A percentile compares a stretch with the other conserved stretches of the same genome.
Conservation (phyloP, 2,888 invertebrate species). For the Sipunculus nudus region DNA sequence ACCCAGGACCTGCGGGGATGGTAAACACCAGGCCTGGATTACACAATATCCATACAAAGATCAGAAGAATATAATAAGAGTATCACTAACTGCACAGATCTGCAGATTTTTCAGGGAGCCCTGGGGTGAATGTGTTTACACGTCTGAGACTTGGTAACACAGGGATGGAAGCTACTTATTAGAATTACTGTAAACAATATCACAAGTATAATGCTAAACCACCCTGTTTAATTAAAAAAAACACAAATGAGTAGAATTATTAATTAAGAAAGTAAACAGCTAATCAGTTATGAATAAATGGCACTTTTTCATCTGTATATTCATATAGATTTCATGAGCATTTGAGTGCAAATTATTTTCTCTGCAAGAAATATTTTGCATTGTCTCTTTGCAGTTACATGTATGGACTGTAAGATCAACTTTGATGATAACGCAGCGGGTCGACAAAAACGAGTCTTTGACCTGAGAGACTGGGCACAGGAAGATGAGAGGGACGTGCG, state of each 20-base stretch:
- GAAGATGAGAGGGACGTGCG: slow-evolving; percentile 92
- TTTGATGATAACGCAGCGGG: slow-evolving; percentile 95
- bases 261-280: neutral
- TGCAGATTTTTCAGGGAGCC: no score
- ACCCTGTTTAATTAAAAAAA: neutral
- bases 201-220: neutral
- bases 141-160: no score
- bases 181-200: no score
- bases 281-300: neutral
- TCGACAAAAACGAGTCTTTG: slow-evolving; percentile 86
- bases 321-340: neutral
- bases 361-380: neutral
- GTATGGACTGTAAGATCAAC: slow-evolving; percentile 93
- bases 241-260: neutral
- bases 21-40: no score
- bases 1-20: no score
- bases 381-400: slow-evolving; percentile 76
- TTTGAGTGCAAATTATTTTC: neutral
- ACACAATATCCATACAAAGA: no score
- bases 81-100: no score
- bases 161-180: no score
- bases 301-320: neutral
- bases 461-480: slow-evolving; percentile 84
- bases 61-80: no score
- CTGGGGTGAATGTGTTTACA: no score